These are phyloP conservation scores for Pampus argenteus DNA, from an alignment of 2,797 vertebrate species.

Conservation along the genomic window DNA sequence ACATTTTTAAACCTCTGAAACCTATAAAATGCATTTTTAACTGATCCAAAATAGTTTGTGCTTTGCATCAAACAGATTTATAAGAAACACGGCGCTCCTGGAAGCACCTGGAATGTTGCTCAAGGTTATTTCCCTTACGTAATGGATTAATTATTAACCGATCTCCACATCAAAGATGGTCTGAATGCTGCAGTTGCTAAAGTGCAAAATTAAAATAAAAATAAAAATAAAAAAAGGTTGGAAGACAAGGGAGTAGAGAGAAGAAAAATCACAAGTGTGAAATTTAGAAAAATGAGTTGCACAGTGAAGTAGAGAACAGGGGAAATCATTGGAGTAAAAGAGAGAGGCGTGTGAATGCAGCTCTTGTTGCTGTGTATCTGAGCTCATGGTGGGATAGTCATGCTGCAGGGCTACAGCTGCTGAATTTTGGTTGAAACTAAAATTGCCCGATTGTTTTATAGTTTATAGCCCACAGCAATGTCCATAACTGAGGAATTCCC, in stretches of 20 bases:
- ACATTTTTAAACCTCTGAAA: constrained; percentile 45
- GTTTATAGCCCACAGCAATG: constrained; percentile 16
- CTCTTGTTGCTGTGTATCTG: constrained; percentile 2
- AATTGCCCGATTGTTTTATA: constrained; percentile 46
- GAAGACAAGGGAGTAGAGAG: background rate
- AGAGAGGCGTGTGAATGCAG: constrained; percentile 8
- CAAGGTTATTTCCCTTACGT: constrained; percentile 4
- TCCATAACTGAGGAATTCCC: constrained; percentile 27
- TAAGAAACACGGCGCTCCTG: background rate
- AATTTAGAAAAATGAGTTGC: constrained; percentile 18
- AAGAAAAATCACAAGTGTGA: background rate
- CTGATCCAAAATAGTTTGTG: background rate
- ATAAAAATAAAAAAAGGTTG: constrained; percentile 4
- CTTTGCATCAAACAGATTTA: background rate
- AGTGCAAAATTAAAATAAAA: background rate
- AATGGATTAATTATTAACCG: constrained; percentile 30
- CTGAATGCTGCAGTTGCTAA: constrained; percentile 2
- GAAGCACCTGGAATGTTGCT: constrained; percentile 4
- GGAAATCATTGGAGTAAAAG: constrained; percentile 2
- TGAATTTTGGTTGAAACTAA: constrained; percentile 32
- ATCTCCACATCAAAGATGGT: constrained; percentile 5
- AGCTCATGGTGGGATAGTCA: constrained; percentile 10
- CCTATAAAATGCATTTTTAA: constrained; percentile 25
- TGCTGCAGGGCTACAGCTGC: constrained; percentile 25
- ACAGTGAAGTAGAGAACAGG: background rate